A percentile compares a stretch with the other conserved stretches of the same genome.
These are phyloP conservation scores for Bos indicus DNA, from an alignment of 2,113 vertebrate genomes.

Conservation along the genomic window DNA sequence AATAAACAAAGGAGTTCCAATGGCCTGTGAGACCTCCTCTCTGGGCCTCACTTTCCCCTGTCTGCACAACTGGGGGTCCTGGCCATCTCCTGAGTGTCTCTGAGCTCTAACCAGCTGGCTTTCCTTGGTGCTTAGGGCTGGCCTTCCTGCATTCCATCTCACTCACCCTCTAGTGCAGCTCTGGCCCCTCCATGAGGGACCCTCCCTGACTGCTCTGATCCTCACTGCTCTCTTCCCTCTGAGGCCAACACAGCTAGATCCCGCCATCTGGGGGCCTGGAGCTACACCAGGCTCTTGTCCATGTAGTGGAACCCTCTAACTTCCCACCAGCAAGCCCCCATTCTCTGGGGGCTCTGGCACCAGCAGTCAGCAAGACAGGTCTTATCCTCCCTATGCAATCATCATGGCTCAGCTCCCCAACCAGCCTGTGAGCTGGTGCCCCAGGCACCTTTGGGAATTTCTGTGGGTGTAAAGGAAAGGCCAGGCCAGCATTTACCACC, in stretches of 20 bases:
- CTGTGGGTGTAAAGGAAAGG: not conserved
- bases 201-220: not conserved
- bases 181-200: not conserved
- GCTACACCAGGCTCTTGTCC: not conserved
- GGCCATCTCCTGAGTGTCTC: not conserved
- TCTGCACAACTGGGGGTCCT: not conserved
- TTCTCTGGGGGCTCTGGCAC: not conserved
- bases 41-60: not conserved
- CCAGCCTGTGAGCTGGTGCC: not conserved
- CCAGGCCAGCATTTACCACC: not conserved
- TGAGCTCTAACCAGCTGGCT: not conserved
- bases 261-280: rapidly evolving
- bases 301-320: too few relatives aligned
- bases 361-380: not conserved
- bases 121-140: not conserved
- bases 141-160: not conserved
- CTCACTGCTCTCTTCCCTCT: not conserved
- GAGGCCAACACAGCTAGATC: not conserved
- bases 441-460: not conserved
- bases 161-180: not conserved
- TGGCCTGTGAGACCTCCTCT: not conserved
- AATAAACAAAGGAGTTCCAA: not conserved
- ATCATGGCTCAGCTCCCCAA: not conserved
- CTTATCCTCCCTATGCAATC: rapidly evolving
- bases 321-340: rapidly evolving